These are phyloP conservation scores for Pitta sordida DNA, from an alignment of 2,113 vertebrate genomes.

Conservation along the genomic window DNA sequence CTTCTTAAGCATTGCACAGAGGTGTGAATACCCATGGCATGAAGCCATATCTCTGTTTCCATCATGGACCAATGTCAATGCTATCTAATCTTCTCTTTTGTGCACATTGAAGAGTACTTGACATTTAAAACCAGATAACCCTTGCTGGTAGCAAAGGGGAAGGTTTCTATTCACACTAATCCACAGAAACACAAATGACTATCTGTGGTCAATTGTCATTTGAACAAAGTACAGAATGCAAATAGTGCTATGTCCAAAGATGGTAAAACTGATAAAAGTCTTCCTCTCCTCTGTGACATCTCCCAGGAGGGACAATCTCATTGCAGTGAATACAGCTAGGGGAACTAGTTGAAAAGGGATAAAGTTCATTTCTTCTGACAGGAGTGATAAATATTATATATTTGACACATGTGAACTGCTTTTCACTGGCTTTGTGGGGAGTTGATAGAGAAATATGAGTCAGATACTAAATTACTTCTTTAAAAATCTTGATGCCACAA, in stretches of 20 bases:
- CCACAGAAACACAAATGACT: slow-evolving; percentile 35
- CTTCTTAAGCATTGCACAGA: not conserved
- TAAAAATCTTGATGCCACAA: not conserved
- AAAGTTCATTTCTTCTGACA: not conserved
- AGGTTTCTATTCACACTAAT: slow-evolving; percentile 22
- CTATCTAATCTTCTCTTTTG: slow-evolving; percentile 55
- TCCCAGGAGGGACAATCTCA: not conserved
- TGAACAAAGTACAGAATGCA: slow-evolving; percentile 49
- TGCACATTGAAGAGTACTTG: slow-evolving; percentile 14
- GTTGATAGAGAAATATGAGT: not conserved
- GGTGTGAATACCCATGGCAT: not conserved
- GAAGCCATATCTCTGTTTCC: not conserved
- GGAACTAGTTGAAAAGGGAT: not conserved
- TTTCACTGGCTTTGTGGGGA: not conserved
- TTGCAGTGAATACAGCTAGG: not conserved
- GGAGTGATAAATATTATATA: not conserved
- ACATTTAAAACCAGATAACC: slow-evolving; percentile 69
- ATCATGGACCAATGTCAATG: slow-evolving; percentile 10
- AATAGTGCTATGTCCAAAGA: not conserved
- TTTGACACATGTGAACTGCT: not conserved
- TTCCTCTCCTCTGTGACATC: not conserved
- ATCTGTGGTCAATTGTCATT: slow-evolving; percentile 54
- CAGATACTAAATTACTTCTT: not conserved
- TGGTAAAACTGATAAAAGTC: not conserved
- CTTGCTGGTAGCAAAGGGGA: not conserved